Evolutionary conservation across 2,888 invertebrate genomes (phyloP), one percentile per base, ranked within the genome.

Genomic region (Caenorhabditis auriculariae): DNA sequence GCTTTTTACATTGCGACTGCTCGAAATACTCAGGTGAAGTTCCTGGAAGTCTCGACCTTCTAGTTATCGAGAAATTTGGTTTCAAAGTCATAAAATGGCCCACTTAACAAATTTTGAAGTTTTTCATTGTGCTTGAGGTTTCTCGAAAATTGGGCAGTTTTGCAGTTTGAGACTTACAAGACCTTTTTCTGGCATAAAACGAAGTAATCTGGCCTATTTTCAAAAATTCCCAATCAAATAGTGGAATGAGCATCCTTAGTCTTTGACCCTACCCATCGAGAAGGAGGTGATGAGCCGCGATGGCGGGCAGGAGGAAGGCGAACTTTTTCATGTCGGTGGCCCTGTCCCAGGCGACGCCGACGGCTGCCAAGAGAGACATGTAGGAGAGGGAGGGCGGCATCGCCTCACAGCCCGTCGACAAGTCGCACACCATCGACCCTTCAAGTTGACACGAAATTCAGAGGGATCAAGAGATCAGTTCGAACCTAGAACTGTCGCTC

Each of bases 381-480:
- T 66, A 72, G 2, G 73, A 71, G 27, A 78, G 54, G 1, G 73
- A 72, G 7, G 72, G 75, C 4, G 78, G 78, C 69, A 78, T 75
- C 17, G 76, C 76, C 56, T 78, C 78, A 48, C 75, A 74, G 29
- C 78, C 78, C 1, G 74, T 77, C 21, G 76, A 74, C 23, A 76
- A 51, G 39, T 78, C 78, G 44, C 78, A 78, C 17, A 75, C 66
- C 74, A 76, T 76, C 3, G 68, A 67, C 21, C 76, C 76, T 67
- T 21, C 26, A 53, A 19, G 12, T 52, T 7, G 24, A n/a, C 9
- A n/a, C n/a, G 6, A 9, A 55, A 55, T 39, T 56, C 5, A 24
- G n/a, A 37, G 15, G 21, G 6, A 2, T 42, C 17, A 27, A 23
- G 27, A 45, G 24, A 45, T 7, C 7, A 26, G 15, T 9, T 12